Evolutionary conservation across 2,888 invertebrate species (phyloP).

Genomic region (Baccha elongata): DNA sequence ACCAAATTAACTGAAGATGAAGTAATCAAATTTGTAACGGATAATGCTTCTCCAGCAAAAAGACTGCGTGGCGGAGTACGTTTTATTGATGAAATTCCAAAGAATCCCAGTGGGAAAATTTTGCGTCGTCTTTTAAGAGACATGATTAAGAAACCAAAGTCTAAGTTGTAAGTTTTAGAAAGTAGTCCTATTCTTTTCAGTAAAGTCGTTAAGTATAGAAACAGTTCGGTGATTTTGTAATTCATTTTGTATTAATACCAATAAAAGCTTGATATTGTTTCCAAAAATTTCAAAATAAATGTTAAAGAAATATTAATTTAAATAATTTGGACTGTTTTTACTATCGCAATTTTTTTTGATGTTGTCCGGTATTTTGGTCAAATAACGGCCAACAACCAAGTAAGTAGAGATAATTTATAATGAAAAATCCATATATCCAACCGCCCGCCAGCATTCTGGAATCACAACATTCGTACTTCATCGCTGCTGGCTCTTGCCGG

Average conservation of each 20-base stretch:
- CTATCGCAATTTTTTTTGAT: too few species aligned
- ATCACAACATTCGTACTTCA: too few species aligned
- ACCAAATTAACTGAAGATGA: slow-evolving; percentile 84
- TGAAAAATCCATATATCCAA: too few species aligned
- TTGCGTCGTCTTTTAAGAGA: slow-evolving; percentile 84
- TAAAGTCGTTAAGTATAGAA: not conserved
- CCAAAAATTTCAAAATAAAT: too few species aligned
- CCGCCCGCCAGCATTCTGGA: too few species aligned
- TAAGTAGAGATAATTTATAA: too few species aligned
- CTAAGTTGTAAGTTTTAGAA: slow-evolving; percentile 78
- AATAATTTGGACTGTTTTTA: too few species aligned
- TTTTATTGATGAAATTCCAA: slow-evolving; percentile 89
- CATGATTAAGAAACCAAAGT: slow-evolving; percentile 78
- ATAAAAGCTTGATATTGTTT: not conserved
- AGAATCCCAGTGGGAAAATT: slow-evolving; percentile 91
- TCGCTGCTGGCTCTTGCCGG: too few species aligned
- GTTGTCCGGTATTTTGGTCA: too few species aligned
- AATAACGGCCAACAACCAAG: too few species aligned
- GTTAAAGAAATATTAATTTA: too few species aligned
- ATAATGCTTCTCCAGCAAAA: slow-evolving; percentile 87
- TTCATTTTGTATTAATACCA: not conserved
- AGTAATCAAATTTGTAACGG: slow-evolving; percentile 84
- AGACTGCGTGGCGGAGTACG: slow-evolving; percentile 88
- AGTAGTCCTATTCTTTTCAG: not conserved
- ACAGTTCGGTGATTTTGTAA: not conserved